Conservation (phyloP, 2,888 invertebrate genomes). For the Acrobasis repandana region DNA sequence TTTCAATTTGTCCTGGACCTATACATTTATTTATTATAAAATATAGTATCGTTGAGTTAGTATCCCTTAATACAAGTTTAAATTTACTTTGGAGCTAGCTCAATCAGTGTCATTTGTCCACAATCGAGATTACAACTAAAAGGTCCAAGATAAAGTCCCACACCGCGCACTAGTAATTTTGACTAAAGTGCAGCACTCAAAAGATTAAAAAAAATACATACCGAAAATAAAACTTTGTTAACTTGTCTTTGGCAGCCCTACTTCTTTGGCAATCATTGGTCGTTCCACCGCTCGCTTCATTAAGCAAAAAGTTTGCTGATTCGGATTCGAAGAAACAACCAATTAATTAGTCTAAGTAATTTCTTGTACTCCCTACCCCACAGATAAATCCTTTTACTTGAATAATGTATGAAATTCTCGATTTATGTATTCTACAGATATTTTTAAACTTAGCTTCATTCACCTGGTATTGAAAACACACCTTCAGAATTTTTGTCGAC, state of each 20-base stretch:
- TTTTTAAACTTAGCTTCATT: conserved; percentile 1
- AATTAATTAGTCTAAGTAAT: conserved; percentile 80
- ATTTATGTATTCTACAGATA: conserved; percentile 27
- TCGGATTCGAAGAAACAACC: conserved; percentile 68
- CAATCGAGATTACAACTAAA: too few species aligned
- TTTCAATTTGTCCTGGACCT: too few species aligned
- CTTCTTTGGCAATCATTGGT: conserved; percentile 46
- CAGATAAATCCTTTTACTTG: conserved; percentile 65
- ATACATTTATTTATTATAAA: too few species aligned
- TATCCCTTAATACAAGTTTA: too few species aligned
- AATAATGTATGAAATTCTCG: conserved; percentile 59
- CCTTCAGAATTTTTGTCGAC: background rate
- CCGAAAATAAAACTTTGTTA: too few species aligned
- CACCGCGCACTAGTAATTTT: too few species aligned
- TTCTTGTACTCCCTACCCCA: conserved; percentile 59
- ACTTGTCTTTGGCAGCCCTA: conserved; percentile 33
- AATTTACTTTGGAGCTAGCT: too few species aligned
- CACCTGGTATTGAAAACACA: background rate
- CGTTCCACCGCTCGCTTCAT: conserved; percentile 68
- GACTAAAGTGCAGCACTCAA: too few species aligned
- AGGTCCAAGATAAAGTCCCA: too few species aligned
- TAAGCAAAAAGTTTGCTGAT: conserved; percentile 76
- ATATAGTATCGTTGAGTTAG: too few species aligned
- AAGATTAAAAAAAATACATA: too few species aligned
- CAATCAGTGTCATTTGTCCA: too few species aligned